Evolutionary conservation across 2,113 vertebrate species (phyloP).

Genomic region (Crotalus tigris): DNA sequence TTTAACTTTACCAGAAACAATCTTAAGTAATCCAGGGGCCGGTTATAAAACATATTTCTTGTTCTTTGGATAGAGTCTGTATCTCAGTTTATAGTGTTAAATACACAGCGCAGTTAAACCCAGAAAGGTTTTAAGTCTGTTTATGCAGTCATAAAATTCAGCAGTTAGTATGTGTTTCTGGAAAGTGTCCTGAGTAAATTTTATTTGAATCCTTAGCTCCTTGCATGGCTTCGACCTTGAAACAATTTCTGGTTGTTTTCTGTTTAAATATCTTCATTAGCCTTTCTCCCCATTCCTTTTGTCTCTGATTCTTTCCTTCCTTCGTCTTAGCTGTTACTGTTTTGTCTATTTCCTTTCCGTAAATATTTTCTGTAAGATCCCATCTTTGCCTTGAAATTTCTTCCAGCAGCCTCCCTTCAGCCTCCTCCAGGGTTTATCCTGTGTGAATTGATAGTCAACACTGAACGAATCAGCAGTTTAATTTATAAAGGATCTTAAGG

Average conservation of each 20-base stretch:
- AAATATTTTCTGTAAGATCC: neutral
- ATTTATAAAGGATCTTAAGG: neutral
- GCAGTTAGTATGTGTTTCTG: neutral
- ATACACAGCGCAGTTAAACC: neutral
- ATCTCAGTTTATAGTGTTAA: neutral
- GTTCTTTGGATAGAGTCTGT: neutral
- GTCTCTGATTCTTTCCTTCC: neutral
- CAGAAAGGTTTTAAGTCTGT: neutral
- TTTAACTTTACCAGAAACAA: constrained; percentile 17
- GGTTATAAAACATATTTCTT: neutral
- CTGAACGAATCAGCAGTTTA: neutral
- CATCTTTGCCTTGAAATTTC: neutral
- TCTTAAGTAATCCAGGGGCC: neutral
- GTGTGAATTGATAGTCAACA: neutral
- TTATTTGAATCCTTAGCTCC: neutral
- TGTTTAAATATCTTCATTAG: neutral
- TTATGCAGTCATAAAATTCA: neutral
- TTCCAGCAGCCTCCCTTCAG: neutral
- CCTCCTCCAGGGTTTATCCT: neutral
- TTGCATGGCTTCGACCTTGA: neutral
- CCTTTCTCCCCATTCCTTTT: neutral
- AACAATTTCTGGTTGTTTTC: neutral
- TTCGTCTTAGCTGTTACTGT: neutral
- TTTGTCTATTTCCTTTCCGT: constrained; percentile 17
- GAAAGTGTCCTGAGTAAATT: neutral